Evolutionary conservation across 2,797 vertebrate species (phyloP), one percentile per base, ranked within the genome.

Genomic region (Steatocranus sp.): DNA sequence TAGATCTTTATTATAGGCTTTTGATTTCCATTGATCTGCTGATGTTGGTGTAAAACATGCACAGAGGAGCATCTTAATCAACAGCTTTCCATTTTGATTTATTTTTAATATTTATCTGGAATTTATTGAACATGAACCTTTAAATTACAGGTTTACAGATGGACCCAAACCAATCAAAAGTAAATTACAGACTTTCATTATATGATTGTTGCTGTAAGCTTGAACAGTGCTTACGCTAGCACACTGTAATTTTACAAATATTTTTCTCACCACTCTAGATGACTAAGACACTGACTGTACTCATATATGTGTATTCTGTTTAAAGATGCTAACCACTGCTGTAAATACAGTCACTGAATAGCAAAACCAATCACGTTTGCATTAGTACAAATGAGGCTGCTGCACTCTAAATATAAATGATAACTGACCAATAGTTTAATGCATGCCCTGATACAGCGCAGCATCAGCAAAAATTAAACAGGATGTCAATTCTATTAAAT

Each of bases 391-490:
- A 73, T 48, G 10, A 73, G 68, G 68, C 25, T 48, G 41, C 41
- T 73, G 17, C 41, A 46, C 15, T 46, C 25, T 43, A 48, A 2
- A 73, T 73, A 11, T 48, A 30, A 73, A 48, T 73, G 41, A 73
- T 48, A 73, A n/a, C 68, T 73, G 43, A 48, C 25, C 25, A 6
- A 18, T 8, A 73, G 68, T 73, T 48, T 48, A 73, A 73, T 73
- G 68, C 53, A 56, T 51, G 25, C 76, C 30, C 61, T 3, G 41
- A 73, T 73, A 17, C 25, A 73, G 68, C 7, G 4, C 68, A 73
- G 68, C 43, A 80, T 86, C 82, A 83, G 81, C 75, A 70, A 81
- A 77, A 80, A 83, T 41, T 25, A 27, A 76, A 49, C 12, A 83
- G 32, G 63, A 83, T 66, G 80, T 87, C 75, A 84, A 17, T 80